Base-by-base conservation (phyloP, 2,888 invertebrate species). In the Coecobrya sp. region DNA sequence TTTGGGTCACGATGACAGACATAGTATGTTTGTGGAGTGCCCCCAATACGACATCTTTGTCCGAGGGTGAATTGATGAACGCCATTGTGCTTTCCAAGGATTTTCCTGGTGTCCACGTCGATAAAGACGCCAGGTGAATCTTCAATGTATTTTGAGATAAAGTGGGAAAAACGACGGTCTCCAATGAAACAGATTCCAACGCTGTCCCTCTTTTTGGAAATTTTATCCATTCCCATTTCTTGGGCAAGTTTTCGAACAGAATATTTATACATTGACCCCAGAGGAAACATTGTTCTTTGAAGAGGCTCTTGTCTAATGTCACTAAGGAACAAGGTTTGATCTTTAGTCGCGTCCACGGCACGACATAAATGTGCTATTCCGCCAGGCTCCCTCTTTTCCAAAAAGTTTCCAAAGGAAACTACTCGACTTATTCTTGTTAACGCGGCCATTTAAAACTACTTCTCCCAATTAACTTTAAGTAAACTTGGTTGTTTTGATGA, bases 161-260 rank as follows among this genome's bases (percentile, higher is more conserved):
- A 99, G 55, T 97, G 95, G 95, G 97, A 97, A 96, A 99, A 99
- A 95, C 97, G 97, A 95, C 98, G 97, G 95, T 97, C 97, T 0
- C 99, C 99, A 95, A 99, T 98, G 95, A 99, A 99, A 96, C 99
- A 99, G 94, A 99, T 99, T 30, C 99, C 99, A 96, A 97, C 98
- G 95, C 99, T 99, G 96, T 98, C 98, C 95, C 97, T 97, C 95
- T 98, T 98, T 16, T 96, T 96, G 10, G 97, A 97, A 89, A 98
- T 96, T 95, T 96, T 96, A 16, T 96, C 95, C 70, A 98, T 96
- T 0, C 97, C 97, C 95, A 97, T 97, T 91, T 97, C 96, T 82
- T 95, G 95, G 0, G 99, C 99, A 86, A 99, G 97, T 94, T 96
- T 95, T 96, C 98, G 98, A 0, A 99, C 98, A 95, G 97, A 96